phyloP scores from a whole-genome alignment of 2,888 invertebrate species.

The Pseudeuparius sepicola region DNA sequence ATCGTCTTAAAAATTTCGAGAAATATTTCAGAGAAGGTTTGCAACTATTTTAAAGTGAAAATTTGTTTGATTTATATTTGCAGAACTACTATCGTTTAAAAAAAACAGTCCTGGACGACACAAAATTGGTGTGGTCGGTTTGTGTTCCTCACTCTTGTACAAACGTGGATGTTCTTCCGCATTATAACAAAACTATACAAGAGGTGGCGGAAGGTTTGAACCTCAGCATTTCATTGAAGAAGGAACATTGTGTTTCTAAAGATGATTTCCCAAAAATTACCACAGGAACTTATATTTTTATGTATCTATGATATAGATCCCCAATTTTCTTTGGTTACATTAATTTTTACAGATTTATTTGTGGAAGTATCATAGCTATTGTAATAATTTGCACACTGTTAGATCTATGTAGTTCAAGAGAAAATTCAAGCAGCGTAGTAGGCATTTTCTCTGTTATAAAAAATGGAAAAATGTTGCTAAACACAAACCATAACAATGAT shows the following conservation, averaged over 20 bases:
- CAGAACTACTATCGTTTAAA: conserved; percentile 28
- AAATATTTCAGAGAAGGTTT: conserved; percentile 28
- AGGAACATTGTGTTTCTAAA: conserved; percentile 29
- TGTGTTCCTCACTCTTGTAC: conserved; percentile 40
- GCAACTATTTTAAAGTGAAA: too few species aligned
- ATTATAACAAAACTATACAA: conserved; percentile 30
- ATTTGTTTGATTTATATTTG: conserved; percentile 6
- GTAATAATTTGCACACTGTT: conserved; percentile 12
- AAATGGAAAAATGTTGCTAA: conserved; percentile 23
- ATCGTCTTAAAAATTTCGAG: conserved; percentile 27
- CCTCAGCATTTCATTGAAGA: conserved; percentile 25
- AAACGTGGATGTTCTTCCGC: conserved; percentile 30
- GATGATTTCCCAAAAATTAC: conserved; percentile 24
- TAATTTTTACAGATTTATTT: too few species aligned
- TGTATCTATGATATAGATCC: conserved; percentile 24
- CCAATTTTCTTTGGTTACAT: too few species aligned
- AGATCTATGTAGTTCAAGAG: conserved; percentile 6
- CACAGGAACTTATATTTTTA: conserved; percentile 18
- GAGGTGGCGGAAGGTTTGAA: conserved; percentile 30
- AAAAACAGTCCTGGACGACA: conserved; percentile 24
- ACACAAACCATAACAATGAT: conserved; percentile 15
- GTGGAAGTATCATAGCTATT: conserved; percentile 11
- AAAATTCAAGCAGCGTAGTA: conserved; percentile 1
- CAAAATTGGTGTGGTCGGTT: conserved; percentile 33
- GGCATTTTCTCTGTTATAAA: conserved; percentile 17